These are phyloP conservation scores for Luscinia megarhynchos DNA, from an alignment of 2,797 vertebrate genomes.

Conservation along the genomic window DNA sequence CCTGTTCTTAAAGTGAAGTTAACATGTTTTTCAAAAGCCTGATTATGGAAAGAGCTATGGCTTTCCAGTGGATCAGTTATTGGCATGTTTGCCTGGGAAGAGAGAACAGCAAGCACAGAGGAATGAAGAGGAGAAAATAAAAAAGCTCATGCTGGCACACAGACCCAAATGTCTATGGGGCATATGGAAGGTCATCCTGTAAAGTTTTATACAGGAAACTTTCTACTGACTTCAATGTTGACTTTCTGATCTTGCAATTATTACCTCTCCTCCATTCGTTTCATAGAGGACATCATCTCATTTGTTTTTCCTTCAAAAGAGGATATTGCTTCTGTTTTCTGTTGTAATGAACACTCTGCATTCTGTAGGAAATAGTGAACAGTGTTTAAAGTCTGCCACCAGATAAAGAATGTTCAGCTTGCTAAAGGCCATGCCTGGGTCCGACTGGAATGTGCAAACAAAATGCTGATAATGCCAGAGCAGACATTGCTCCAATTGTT, in stretches of 20 bases:
- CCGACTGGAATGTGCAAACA: slow-evolving; percentile 29
- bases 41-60: not conserved
- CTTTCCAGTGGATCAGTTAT: not conserved
- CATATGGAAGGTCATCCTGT: not conserved
- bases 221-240: not conserved
- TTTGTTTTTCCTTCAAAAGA: slow-evolving; percentile 88
- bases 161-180: not conserved
- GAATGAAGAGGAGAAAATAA: not conserved
- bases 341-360: slow-evolving; percentile 83
- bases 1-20: not conserved
- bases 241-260: not conserved
- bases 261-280: slow-evolving; percentile 87
- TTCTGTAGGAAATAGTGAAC: slow-evolving; percentile 75
- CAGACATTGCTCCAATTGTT: not conserved
- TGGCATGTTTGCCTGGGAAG: not conserved
- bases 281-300: slow-evolving; percentile 86
- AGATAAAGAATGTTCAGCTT: not conserved
- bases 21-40: not conserved
- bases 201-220: not conserved
- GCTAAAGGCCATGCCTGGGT: not conserved
- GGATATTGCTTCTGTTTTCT: slow-evolving; percentile 85
- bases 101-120: not conserved
- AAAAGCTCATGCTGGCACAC: not conserved
- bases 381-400: not conserved
- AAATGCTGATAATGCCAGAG: slow-evolving; percentile 13